Evolutionary conservation across 2,113 vertebrate genomes (phyloP).

Genomic region (Oryzias curvinotus): DNA sequence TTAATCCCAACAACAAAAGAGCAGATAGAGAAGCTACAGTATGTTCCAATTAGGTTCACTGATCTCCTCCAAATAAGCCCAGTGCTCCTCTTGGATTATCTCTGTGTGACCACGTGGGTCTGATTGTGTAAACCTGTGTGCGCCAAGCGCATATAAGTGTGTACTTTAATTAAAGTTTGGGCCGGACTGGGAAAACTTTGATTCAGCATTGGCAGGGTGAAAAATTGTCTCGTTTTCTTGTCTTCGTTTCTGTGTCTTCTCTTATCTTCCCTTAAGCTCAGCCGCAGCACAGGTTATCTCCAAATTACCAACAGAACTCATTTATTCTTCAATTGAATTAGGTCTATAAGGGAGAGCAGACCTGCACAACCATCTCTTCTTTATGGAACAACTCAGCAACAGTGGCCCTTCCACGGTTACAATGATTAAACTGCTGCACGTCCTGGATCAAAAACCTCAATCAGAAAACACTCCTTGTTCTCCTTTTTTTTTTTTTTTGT

Average conservation of each 20-base stretch:
- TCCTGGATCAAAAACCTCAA: slow-evolving; percentile 64
- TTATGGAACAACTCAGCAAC: slow-evolving; percentile 47
- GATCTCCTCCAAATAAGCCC: slow-evolving; percentile 54
- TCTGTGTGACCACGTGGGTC: slow-evolving; percentile 21
- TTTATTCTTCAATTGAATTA: slow-evolving; percentile 81
- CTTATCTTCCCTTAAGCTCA: slow-evolving; percentile 72
- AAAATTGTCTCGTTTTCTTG: slow-evolving; percentile 75
- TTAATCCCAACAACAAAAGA: slow-evolving; percentile 61
- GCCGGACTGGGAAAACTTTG: slow-evolving; percentile 65
- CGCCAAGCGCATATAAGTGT: slow-evolving; percentile 63
- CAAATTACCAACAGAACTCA: slow-evolving; percentile 79
- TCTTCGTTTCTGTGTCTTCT: slow-evolving; percentile 68
- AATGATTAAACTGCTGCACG: slow-evolving; percentile 52
- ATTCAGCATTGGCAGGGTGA: slow-evolving; percentile 69
- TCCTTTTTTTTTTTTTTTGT: slow-evolving; percentile 20
- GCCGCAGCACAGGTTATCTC: slow-evolving; percentile 76
- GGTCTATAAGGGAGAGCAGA: slow-evolving; percentile 46
- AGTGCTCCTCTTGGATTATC: slow-evolving; percentile 69
- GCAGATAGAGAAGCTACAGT: slow-evolving; percentile 42
- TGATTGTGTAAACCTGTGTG: slow-evolving; percentile 38
- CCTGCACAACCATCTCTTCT: slow-evolving; percentile 47
- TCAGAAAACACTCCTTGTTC: slow-evolving; percentile 38
- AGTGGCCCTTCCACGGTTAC: slow-evolving; percentile 34
- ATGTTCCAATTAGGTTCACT: slow-evolving; percentile 46
- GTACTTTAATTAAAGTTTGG: slow-evolving; percentile 79